Evolutionary conservation across 2,888 invertebrate genomes (phyloP), one percentile per base, ranked within the genome.

Genomic region (Cephonodes hylas): DNA sequence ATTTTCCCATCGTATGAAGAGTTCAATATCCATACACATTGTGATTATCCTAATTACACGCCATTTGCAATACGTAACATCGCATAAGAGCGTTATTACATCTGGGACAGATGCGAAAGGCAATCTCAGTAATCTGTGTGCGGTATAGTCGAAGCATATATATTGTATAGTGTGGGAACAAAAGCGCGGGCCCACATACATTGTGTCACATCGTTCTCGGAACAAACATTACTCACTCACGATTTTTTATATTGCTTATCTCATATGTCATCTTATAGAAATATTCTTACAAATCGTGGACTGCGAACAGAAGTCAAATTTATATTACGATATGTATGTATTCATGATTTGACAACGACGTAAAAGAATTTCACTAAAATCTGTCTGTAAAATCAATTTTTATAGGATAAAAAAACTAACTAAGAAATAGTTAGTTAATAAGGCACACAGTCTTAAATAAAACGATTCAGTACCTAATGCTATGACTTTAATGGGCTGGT

Each of bases 101-200:
- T 53, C 53, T 53, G 53, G 31, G 31, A 31, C 53, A 53, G 53
- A 53, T 53, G 38, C 38, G 53, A 31, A 53, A 53, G 53, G 53
- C 31, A 53, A 53, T 53, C 18, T 53, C 10, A 10, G 18, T 31
- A 31, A 31, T 27, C 27, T 48, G 23, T 23, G 3, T 25, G 27
- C 3, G 27, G 18, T 25, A n/a, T 25, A 25, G 23, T 46, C 23
- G 42, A 34, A 22, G 42, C 53, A 42, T 38, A n/a, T n/a, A n/a
- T n/a, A n/a, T n/a, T n/a, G 38, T 48, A 56, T 25, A 27, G 56
- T 57, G 61, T 61, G 61, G 61, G 61, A 61, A 61, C 46, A 61
- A 58, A 38, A 46, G 46, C 53, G 22, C 45, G 53, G 18, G 53
- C 53, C 53, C 18, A 31, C 53, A 53, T 31, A 31, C 53, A 31